A percentile compares a stretch with the other conserved stretches of the same genome.
These are phyloP conservation scores for Palythoa grandiflora DNA, from an alignment of 92 coral and sea anemone species.

Conservation along the genomic window DNA sequence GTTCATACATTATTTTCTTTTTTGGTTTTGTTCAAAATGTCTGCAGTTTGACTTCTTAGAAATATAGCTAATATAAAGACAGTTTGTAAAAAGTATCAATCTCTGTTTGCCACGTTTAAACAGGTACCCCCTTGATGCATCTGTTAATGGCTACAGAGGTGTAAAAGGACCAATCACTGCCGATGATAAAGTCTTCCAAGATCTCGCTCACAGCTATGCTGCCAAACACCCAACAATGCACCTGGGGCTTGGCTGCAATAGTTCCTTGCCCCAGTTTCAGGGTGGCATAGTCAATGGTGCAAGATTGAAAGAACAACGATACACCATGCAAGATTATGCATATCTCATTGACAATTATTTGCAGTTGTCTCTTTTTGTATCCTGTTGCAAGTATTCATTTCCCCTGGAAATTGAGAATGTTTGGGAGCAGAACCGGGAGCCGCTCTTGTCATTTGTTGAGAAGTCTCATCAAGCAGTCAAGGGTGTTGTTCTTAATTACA, in stretches of 20 bases:
- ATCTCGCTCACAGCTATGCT: slow-evolving; percentile 81
- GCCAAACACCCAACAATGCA: slow-evolving; percentile 89
- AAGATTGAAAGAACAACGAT: slow-evolving; percentile 78
- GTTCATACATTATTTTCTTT: too few species aligned
- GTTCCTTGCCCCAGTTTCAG: slow-evolving; percentile 60
- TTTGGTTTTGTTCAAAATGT: too few species aligned
- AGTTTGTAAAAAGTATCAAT: background rate
- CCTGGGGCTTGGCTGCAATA: slow-evolving; percentile 82
- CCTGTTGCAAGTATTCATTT: slow-evolving; percentile 89
- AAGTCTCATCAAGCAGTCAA: slow-evolving; percentile 83
- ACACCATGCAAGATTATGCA: slow-evolving; percentile 94
- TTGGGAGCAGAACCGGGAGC: slow-evolving; percentile 75
- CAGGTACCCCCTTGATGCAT: slow-evolving; percentile 89
- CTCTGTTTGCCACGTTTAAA: background rate
- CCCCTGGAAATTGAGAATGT: slow-evolving; percentile 62
- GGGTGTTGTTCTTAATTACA: slow-evolving; percentile 75
- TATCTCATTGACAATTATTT: slow-evolving; percentile 75
- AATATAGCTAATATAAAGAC: too few species aligned
- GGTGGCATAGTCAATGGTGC: slow-evolving; percentile 83
- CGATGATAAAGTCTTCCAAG: slow-evolving; percentile 77
- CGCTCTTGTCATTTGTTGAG: slow-evolving; percentile 79
- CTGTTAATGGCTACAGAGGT: slow-evolving; percentile 44
- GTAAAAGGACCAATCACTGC: slow-evolving; percentile 75
- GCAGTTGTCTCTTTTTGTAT: slow-evolving; percentile 82
- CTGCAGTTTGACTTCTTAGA: too few species aligned